Evolutionary conservation across 2,888 invertebrate genomes (phyloP).

Genomic region (Gymnocheta viridis): DNA sequence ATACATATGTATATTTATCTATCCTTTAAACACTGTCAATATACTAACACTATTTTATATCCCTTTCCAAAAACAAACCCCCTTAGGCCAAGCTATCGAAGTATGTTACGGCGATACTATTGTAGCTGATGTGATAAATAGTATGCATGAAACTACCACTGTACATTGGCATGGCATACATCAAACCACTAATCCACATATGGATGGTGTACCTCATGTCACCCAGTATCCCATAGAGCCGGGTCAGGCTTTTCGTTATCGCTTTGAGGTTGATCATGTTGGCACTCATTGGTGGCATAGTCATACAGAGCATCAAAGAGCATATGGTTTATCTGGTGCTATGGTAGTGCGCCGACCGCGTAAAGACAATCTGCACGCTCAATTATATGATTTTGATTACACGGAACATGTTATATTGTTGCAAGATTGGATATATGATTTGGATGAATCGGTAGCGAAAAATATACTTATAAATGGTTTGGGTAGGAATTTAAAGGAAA

Average conservation of each 20-base stretch:
- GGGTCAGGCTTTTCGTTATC: conserved; percentile 78
- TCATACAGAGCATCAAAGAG: conserved; percentile 77
- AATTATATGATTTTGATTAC: conserved; percentile 77
- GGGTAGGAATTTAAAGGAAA: conserved; percentile 74
- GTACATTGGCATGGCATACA: conserved; percentile 80
- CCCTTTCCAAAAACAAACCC: background rate
- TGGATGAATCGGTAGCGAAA: conserved; percentile 74
- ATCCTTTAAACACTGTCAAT: background rate
- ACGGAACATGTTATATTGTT: conserved; percentile 77
- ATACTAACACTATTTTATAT: background rate
- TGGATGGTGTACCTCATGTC: conserved; percentile 80
- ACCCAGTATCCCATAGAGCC: conserved; percentile 80
- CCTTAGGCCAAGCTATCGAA: conserved; percentile 73
- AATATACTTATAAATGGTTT: conserved; percentile 78
- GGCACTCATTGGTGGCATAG: conserved; percentile 81
- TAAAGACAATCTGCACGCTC: conserved; percentile 74
- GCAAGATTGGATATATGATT: conserved; percentile 78
- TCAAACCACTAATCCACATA: conserved; percentile 76
- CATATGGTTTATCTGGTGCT: conserved; percentile 77
- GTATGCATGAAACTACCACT: conserved; percentile 77
- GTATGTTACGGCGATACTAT: conserved; percentile 78
- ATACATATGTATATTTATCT: background rate
- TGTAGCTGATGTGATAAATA: conserved; percentile 78
- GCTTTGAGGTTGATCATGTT: conserved; percentile 76
- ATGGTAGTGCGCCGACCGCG: conserved; percentile 75